Evolutionary conservation across 2,888 invertebrate species (phyloP), one percentile per base, ranked within the genome.

Genomic region (Blastobasis adustella): DNA sequence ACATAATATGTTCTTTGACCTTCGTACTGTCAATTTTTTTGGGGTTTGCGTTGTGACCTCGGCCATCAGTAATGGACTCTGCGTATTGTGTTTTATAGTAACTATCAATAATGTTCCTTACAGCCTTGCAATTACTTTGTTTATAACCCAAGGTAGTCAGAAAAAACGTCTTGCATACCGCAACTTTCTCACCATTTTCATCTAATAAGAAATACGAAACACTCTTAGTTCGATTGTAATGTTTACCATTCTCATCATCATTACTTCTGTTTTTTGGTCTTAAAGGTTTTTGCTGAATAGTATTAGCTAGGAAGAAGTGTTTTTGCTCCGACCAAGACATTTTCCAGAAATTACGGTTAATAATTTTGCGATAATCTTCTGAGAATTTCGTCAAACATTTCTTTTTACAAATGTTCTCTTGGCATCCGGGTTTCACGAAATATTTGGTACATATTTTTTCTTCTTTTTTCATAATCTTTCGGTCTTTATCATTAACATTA

Each of bases 401-500:
- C 42, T 57, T 59, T 59, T 54, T 56, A 40, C 54, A 57, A 7
- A 53, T 43, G 23, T 57, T 41, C 49, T 56, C 54, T 40, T 45
- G 51, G 45, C 57, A 59, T n/a, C 54, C 23, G 43, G 52, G 46
- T 57, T 57, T 59, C n/a, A 57, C 57, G 47, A 37, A 56, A 57
- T 58, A 58, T 52, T 59, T 56, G 42, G 5, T 49, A 46, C 6
- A 49, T 37, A 55, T 56, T 57, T 54, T 55, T 51, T 55, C 45
- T n/a, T 56, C 53, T 7, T 42, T 44, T 10, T 54, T 56, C 9
- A 46, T 38, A 54, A 45, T 52, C 42, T 56, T 55, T n/a, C 55
- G 55, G 44, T 56, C 53, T 42, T 58, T 58, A n/a, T 50, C 4
- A 46, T 50, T 58, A 50, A 58, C 39, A 46, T 52, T 43, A 54